phyloP scores from a whole-genome alignment of 2,888 invertebrate genomes.

The Drosophila ustulata region DNA sequence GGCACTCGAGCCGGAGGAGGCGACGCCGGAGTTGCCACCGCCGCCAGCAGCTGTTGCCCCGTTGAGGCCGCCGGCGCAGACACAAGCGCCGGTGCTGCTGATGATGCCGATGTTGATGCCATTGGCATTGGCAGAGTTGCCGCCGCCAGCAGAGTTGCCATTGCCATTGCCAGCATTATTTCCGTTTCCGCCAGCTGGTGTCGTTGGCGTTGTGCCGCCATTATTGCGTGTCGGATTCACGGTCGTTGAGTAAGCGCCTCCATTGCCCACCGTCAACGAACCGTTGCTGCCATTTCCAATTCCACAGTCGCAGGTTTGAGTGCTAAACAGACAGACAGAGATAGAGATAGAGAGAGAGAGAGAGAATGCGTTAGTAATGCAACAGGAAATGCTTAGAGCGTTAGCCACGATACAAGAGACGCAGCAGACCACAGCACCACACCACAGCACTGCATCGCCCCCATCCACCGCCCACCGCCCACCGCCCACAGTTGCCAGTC shows the following conservation, averaged over 20 bases:
- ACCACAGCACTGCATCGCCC: background rate
- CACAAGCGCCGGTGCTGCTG: conserved; percentile 51
- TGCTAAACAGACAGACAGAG: conserved; percentile 63
- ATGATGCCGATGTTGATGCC: conserved; percentile 35
- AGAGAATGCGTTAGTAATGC: conserved; percentile 43
- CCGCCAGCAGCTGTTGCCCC: conserved; percentile 5
- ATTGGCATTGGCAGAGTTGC: conserved; percentile 25
- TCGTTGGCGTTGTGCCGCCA: conserved; percentile 81
- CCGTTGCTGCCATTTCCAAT: conserved; percentile 81
- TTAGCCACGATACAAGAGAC: conserved; percentile 24
- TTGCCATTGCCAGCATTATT: conserved; percentile 66
- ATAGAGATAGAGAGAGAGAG: conserved; percentile 28
- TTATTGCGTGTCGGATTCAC: conserved; percentile 83
- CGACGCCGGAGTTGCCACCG: background rate
- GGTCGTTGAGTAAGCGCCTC: conserved; percentile 81
- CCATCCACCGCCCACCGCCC: conserved; percentile 6
- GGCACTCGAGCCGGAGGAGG: conserved; percentile 31
- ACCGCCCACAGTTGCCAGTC: conserved; percentile 7
- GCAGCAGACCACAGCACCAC: conserved; percentile 7
- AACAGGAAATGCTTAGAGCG: conserved; percentile 52
- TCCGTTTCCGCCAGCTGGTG: conserved; percentile 79
- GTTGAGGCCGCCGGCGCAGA: conserved; percentile 43
- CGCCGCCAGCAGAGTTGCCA: conserved; percentile 14
- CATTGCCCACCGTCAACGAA: conserved; percentile 60
- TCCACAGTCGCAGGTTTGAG: conserved; percentile 84